A percentile compares a stretch with the other conserved stretches of the same genome.
These are phyloP conservation scores for Bos taurus DNA, from an alignment of 2,113 vertebrate genomes.

Conservation along the genomic window DNA sequence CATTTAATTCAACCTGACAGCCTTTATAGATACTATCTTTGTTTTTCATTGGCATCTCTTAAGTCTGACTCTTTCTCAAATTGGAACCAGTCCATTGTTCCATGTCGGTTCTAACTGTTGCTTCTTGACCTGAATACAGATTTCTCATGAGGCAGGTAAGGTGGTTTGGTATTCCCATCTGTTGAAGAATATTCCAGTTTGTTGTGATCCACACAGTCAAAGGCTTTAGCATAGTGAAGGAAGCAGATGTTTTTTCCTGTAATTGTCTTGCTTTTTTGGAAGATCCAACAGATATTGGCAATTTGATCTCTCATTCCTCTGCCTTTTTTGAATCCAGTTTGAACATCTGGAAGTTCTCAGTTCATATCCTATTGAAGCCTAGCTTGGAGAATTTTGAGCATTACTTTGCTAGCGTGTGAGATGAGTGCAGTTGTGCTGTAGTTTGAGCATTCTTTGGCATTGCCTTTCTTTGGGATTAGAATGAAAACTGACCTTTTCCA, in stretches of 20 bases:
- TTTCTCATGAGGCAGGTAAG: neutral
- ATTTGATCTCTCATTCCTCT: neutral
- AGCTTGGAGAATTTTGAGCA: neutral
- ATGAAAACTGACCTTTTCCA: neutral
- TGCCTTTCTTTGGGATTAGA: neutral
- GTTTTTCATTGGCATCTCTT: constrained; percentile 52
- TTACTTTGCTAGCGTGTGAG: neutral
- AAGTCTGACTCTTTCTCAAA: constrained; percentile 40
- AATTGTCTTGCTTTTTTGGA: neutral
- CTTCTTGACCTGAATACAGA: neutral
- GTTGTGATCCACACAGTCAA: neutral
- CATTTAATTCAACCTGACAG: constrained; percentile 58
- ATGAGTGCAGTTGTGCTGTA: neutral
- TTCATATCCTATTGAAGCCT: neutral
- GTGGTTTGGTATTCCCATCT: neutral
- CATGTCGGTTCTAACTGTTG: neutral
- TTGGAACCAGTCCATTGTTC: neutral
- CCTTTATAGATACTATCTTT: constrained; percentile 21
- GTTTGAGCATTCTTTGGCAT: neutral
- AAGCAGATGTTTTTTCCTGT: neutral
- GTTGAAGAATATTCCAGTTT: neutral
- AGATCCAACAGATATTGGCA: neutral
- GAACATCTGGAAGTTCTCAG: neutral
- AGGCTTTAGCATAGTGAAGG: neutral
- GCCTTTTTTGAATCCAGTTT: neutral